These are phyloP conservation scores for Rotaria sp. DNA, from an alignment of 2,888 invertebrate species.

Conservation along the genomic window DNA sequence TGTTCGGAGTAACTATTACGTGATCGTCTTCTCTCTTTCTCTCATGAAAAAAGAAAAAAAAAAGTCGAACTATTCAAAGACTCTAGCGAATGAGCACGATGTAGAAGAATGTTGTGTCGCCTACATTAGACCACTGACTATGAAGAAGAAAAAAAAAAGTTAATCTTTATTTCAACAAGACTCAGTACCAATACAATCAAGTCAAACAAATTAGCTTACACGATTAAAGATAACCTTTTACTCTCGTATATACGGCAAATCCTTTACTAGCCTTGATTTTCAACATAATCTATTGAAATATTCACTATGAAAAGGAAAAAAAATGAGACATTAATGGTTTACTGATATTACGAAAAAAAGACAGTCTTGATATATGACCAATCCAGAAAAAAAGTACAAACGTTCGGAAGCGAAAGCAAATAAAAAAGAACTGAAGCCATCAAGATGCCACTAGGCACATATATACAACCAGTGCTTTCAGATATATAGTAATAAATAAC, in stretches of 20 bases:
- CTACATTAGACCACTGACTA: background rate
- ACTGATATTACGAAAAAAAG: background rate
- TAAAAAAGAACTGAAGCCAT: background rate
- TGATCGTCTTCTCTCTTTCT: background rate
- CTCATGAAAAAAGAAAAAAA: background rate
- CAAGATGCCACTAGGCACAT: background rate
- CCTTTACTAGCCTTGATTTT: background rate
- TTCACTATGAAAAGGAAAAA: background rate
- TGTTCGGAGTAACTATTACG: background rate
- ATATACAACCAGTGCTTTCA: background rate
- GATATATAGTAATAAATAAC: background rate
- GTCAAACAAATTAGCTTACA: background rate
- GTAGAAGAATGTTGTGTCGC: background rate
- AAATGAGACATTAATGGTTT: background rate
- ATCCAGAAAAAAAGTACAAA: background rate
- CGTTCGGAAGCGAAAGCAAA: background rate
- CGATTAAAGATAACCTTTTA: background rate
- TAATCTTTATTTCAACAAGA: background rate
- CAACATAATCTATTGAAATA: background rate
- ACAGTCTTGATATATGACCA: background rate
- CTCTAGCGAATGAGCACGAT: background rate
- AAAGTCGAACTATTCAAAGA: background rate
- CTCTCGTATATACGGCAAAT: background rate
- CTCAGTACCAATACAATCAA: background rate
- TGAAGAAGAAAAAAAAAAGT: background rate